Conservation (phyloP, 2,797 vertebrate genomes). For the Sorex maritimensis region DNA sequence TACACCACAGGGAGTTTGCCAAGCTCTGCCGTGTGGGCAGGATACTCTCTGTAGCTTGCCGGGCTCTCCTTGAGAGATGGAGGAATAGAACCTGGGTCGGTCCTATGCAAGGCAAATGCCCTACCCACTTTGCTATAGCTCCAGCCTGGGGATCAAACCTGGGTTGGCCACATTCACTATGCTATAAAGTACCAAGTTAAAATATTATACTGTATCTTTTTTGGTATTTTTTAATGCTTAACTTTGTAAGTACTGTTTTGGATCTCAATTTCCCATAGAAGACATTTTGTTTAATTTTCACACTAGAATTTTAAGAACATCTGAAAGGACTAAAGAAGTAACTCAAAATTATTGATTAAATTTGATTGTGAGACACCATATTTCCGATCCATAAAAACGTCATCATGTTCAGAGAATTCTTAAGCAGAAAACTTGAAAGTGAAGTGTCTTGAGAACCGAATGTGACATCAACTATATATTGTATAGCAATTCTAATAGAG, state of each 20-base stretch:
- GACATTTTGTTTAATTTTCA: neutral
- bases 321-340: neutral
- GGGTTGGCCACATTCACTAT: neutral
- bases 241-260: neutral
- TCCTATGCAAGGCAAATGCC: too few species aligned
- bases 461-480: neutral
- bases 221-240: neutral
- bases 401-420: neutral
- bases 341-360: neutral
- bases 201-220: neutral
- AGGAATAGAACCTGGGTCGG: too few species aligned
- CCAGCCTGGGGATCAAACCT: too few species aligned
- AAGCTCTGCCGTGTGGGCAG: too few species aligned
- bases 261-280: neutral
- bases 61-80: too few species aligned
- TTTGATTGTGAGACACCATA: neutral
- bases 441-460: conserved; percentile 4
- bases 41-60: too few species aligned
- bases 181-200: conserved; percentile 24
- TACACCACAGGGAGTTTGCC: too few species aligned
- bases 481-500: neutral
- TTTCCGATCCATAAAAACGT: neutral
- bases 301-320: neutral
- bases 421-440: neutral
- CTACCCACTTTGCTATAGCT: too few species aligned